Conservation (phyloP, 1,140 invertebrate genomes). For the Marisa cornuarietis region DNA sequence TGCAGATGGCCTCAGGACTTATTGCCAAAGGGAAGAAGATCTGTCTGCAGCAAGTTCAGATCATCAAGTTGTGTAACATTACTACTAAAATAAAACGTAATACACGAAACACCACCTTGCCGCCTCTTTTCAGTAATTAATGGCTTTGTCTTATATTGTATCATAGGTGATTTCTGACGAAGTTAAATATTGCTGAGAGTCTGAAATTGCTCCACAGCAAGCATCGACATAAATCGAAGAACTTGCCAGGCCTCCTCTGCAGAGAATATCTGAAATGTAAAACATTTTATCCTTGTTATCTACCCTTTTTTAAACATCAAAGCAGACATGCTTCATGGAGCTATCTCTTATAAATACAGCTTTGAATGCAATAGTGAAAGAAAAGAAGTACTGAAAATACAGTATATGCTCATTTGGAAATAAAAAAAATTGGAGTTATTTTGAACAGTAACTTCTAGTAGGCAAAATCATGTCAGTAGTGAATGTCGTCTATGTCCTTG, state of each 20-base stretch:
- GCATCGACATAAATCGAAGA: constrained; percentile 24
- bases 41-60: no score
- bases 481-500: background rate
- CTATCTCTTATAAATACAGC: background rate
- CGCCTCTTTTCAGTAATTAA: no score
- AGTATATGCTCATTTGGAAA: background rate
- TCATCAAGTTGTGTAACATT: no score
- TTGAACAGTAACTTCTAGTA: background rate
- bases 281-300: background rate
- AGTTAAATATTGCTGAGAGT: background rate
- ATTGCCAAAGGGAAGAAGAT: no score
- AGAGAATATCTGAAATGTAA: constrained; percentile 37
- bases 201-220: constrained; percentile 30
- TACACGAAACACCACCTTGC: no score
- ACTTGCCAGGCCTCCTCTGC: constrained; percentile 28
- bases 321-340: background rate
- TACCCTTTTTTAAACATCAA: background rate
- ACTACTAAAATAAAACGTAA: no score
- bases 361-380: background rate
- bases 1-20: no score
- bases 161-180: no score
- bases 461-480: background rate
- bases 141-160: no score
- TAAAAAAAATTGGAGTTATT: background rate
- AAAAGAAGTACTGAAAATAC: background rate